phyloP scores from a whole-genome alignment of 2,797 vertebrate genomes.

The Argentina silus region DNA sequence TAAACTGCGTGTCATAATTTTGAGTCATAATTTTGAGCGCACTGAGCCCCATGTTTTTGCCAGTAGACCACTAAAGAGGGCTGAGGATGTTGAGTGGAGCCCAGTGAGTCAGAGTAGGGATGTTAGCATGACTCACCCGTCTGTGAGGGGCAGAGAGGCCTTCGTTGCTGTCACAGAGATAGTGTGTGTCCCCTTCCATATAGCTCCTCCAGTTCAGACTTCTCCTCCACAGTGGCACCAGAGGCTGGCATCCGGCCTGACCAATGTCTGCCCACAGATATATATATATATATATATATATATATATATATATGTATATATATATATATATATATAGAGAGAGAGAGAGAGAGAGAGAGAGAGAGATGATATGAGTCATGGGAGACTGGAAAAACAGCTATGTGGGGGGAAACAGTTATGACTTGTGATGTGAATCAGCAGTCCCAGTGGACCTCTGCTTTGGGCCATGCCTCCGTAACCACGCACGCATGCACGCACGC shows the following conservation, averaged over 20 bases:
- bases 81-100: background rate
- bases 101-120: constrained; percentile 26
- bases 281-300: too few species aligned
- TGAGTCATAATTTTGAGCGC: too few species aligned
- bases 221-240: constrained; percentile 67
- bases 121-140: constrained; percentile 59
- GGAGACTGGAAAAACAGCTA: constrained; percentile 13
- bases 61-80: background rate
- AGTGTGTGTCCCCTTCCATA: constrained; percentile 75
- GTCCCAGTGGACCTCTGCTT: constrained; percentile 30
- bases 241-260: constrained; percentile 56
- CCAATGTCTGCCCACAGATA: constrained; percentile 48
- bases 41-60: too few species aligned
- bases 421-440: constrained; percentile 43
- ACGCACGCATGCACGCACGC: constrained; percentile 6
- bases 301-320: too few species aligned
- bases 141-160: constrained; percentile 62
- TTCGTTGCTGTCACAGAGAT: constrained; percentile 64
- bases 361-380: background rate
- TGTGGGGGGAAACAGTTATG: constrained; percentile 26
- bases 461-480: constrained; percentile 21
- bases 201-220: constrained; percentile 75
- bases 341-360: constrained; percentile 18
- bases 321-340: constrained; percentile 3
- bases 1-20: too few species aligned